Conservation (phyloP, 37 sponge, comb jelly and placozoan species). For the Chondrosia reniformis region DNA sequence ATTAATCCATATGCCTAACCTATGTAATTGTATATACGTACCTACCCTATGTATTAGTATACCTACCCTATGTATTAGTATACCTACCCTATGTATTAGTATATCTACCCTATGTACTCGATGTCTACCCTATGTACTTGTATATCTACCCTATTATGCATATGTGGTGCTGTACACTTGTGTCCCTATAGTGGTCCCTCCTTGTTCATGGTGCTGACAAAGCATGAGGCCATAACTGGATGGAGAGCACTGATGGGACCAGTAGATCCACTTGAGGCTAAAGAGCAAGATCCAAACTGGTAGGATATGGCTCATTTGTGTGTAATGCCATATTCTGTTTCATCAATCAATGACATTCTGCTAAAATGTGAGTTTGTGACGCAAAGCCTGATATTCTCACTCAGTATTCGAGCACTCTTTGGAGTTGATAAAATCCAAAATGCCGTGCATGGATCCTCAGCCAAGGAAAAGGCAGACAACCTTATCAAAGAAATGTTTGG, state of each 20-base stretch:
- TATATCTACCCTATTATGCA: neutral
- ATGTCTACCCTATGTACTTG: neutral
- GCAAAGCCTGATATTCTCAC: neutral
- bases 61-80: neutral
- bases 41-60: too few relatives aligned
- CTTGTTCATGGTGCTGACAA: constrained; percentile 89
- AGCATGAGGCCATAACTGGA: constrained; percentile 81
- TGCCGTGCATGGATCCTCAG: constrained; percentile 85
- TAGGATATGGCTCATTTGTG: neutral
- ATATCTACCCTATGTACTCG: too few relatives aligned
- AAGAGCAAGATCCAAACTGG: constrained; percentile 64
- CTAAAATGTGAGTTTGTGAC: neutral
- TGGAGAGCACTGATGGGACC: constrained; percentile 93
- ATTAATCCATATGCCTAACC: too few relatives aligned
- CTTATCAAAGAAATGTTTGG: constrained; percentile 73
- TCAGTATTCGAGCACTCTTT: constrained; percentile 73
- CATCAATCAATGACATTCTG: neutral
- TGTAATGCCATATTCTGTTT: neutral
- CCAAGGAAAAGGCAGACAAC: constrained; percentile 50
- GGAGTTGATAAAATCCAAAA: constrained; percentile 81
- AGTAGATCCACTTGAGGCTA: constrained; percentile 80
- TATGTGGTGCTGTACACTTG: neutral
- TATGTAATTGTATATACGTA: too few relatives aligned
- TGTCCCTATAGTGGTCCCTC: constrained; percentile 77
- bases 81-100: neutral